Conservation (phyloP, 2,113 vertebrate genomes). For the Chamaetylas fuelleborni region DNA sequence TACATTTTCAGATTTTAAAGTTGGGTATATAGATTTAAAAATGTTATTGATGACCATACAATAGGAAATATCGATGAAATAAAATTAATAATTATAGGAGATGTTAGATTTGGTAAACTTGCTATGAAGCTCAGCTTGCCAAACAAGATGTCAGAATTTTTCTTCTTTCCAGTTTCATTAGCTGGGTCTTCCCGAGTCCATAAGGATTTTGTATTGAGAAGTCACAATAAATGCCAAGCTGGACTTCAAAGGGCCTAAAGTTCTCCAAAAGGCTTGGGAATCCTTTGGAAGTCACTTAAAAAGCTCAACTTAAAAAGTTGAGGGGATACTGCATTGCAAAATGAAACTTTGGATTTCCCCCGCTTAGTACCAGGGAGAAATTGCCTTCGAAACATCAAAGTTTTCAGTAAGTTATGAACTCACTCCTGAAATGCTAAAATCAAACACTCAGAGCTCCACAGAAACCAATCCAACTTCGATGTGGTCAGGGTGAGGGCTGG, state of each 20-base stretch:
- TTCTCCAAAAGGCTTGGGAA: background rate
- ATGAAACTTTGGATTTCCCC: background rate
- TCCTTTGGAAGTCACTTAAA: background rate
- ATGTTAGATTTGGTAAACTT: background rate
- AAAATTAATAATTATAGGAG: background rate
- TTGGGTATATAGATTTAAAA: background rate
- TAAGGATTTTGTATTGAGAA: background rate
- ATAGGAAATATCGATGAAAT: background rate
- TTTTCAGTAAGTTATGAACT: background rate
- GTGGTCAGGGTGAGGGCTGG: background rate
- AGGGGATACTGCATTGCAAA: background rate
- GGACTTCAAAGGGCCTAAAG: background rate
- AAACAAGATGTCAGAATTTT: background rate
- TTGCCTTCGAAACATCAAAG: background rate
- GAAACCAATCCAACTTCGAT: background rate
- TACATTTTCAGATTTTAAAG: background rate
- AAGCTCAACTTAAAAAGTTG: background rate
- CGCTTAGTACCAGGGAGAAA: background rate
- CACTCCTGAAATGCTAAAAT: background rate
- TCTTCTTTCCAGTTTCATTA: background rate
- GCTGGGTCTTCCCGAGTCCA: accelerated
- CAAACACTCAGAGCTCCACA: background rate
- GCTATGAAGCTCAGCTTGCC: background rate
- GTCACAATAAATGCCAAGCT: background rate
- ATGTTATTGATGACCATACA: background rate